Base-by-base conservation (phyloP, 2,113 vertebrate species). In the Saguinus midas region DNA sequence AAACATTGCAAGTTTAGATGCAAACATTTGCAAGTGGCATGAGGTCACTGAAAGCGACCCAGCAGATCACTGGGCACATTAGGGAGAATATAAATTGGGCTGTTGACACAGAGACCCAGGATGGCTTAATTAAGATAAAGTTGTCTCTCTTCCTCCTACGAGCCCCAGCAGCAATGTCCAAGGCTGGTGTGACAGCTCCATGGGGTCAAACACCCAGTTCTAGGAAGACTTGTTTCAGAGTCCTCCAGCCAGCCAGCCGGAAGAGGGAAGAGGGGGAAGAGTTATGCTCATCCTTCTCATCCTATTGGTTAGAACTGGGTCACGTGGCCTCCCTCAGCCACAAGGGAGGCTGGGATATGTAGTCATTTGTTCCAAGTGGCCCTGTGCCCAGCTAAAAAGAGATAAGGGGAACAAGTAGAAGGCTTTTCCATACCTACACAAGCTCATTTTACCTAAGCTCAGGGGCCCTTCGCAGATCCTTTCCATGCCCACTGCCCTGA, bases 291-390 rank as follows among this genome's bases (percentile, higher is more conserved):
- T 70, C 2, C 4, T 43, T 85, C 72, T 94, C 70, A 8, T 18
- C 58, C 89, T 73, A 93, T 97, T 96, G 89, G 89, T 20, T 52
- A 70, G 52, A 96, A 73, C 14, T 4, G 45, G 20, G 80, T 81
- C 96, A 91, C 45, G 1, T 58, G 89, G 35, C 14, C 23, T 14
- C 0, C 0, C 8, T 35, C 32, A 8, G 73, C 21, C 57, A 21
- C 55, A 81, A 43, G 57, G 94, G 50, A 82, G 5, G 6, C 87
- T 97, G 95, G 95, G 96, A 97, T 94, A 89, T 82, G 94, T 66
- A 96, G 95, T 97, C 72, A 64, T 84, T 48, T 76, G 18, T 25
- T 90, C n/a, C 75, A 25, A 1, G 7, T 20, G 37, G 58, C 5
- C 29, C 32, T 4, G 10, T 17, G 83, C 7, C 13, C 50, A 0